Percentiles rank a stretch among this genome's conserved stretches.
These are phyloP conservation scores for Menidia beryllina DNA, from an alignment of 2,113 vertebrate genomes.

Conservation along the genomic window DNA sequence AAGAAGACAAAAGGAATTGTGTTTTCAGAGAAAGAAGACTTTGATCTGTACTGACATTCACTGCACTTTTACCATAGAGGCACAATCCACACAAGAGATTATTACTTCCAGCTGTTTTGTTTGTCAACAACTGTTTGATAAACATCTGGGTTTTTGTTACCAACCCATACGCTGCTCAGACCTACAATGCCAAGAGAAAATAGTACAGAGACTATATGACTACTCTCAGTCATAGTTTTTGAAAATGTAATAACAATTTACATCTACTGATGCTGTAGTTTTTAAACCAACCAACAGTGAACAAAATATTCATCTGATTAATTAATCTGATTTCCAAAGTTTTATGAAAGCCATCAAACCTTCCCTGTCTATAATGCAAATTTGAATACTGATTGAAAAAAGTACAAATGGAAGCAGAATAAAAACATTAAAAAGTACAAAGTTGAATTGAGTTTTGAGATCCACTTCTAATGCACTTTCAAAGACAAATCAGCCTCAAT, in stretches of 20 bases:
- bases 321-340: too few species aligned
- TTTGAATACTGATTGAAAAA: too few species aligned
- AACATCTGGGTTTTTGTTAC: background rate
- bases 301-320: too few species aligned
- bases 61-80: background rate
- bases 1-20: background rate
- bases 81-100: background rate
- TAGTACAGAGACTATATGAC: background rate
- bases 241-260: too few species aligned
- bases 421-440: too few species aligned
- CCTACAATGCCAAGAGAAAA: background rate
- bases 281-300: too few species aligned
- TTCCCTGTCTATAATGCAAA: too few species aligned
- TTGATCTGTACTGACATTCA: background rate
- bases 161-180: background rate
- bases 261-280: too few species aligned
- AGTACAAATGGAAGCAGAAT: too few species aligned
- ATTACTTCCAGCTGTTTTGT: background rate
- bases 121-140: background rate
- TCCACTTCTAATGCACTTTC: background rate
- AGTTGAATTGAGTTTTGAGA: too few species aligned
- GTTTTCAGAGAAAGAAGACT: fast-evolving
- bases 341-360: too few species aligned
- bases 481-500: background rate
- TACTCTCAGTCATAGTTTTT: background rate